Evolutionary conservation across 2,113 vertebrate genomes (phyloP), one percentile per base, ranked within the genome.

Genomic region (Ameiurus melas): DNA sequence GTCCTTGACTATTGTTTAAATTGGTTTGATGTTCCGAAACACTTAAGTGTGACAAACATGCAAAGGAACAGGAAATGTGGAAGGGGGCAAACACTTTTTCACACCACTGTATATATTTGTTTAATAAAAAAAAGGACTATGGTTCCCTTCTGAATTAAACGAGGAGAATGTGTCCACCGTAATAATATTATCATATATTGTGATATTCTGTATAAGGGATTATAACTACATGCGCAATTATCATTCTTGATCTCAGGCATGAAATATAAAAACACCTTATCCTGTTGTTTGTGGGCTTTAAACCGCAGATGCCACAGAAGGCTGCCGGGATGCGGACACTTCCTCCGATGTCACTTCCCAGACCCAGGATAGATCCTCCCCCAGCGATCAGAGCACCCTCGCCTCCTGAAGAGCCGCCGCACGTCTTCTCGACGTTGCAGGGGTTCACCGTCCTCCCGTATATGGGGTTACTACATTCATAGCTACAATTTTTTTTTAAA

Each of bases 401-500:
- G 0, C 95, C 95, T 1, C 95, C 94, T 0, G 94, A 96, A 0
- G 95, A 96, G 10, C 94, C 95, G 0, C 96, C 96, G 1, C 86
- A 2, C 0, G 95, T 96, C 93, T 96, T 96, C 88, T 94, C 89
- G 33, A 87, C 90, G 55, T 96, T 95, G 84, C 90, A 66, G 4
- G 94, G 94, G 85, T 95, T 96, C 70, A 94, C 0, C 0, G 95
- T 96, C 91, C 94, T 93, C 2, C 95, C 96, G 80, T 90, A 96
- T 81, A 96, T 96, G 3, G 94, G 94, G 88, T 97, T 97, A 89
- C 95, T 89, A 91, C 96, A 96, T 5, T 96, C 95, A 87, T 92
- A 96, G 88, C 97, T 97, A 85, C 5, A 7, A 47, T 47, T 47
- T 47, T 43, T 43, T 47, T 47, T 47, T 47, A 7, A 47, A 43